A percentile compares a stretch with the other conserved stretches of the same genome.
These are phyloP conservation scores for Remorina albescens DNA, from an alignment of 2,797 vertebrate species.

Conservation along the genomic window DNA sequence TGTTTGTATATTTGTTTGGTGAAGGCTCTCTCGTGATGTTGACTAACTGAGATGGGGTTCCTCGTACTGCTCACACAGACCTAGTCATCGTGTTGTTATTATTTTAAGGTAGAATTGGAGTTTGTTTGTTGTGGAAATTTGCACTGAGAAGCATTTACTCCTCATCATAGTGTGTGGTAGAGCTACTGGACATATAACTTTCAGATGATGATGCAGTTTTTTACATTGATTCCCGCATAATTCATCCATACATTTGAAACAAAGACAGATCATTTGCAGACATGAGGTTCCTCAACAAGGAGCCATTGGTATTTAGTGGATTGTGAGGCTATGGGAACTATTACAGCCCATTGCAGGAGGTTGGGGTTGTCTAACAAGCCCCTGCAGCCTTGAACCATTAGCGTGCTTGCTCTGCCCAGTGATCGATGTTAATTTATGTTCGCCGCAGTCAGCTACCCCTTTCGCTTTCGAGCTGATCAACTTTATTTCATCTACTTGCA, in stretches of 20 bases:
- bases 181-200: constrained; percentile 4
- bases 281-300: constrained; percentile 34
- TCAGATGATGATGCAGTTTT: constrained; percentile 9
- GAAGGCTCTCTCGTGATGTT: constrained; percentile 4
- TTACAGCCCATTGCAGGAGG: constrained; percentile 57
- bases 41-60: constrained; percentile 13
- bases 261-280: constrained; percentile 31
- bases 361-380: constrained; percentile 75
- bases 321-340: constrained; percentile 60
- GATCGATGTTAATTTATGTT: constrained; percentile 82
- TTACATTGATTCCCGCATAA: constrained; percentile 14
- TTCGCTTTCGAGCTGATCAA: constrained; percentile 73
- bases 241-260: constrained; percentile 28
- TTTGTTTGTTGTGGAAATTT: constrained; percentile 1
- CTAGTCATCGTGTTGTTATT: background rate
- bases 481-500: constrained; percentile 58
- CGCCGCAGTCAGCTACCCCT: constrained; percentile 73
- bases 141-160: background rate
- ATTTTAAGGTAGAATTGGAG: constrained; percentile 1
- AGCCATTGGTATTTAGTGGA: constrained; percentile 56
- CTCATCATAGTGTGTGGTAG: background rate
- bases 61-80: constrained; percentile 21
- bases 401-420: constrained; percentile 58
- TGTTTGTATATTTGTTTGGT: background rate
- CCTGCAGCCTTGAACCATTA: constrained; percentile 78